Evolutionary conservation across 1,140 invertebrate genomes (phyloP).

Genomic region (Hydropsyche tenuis): DNA sequence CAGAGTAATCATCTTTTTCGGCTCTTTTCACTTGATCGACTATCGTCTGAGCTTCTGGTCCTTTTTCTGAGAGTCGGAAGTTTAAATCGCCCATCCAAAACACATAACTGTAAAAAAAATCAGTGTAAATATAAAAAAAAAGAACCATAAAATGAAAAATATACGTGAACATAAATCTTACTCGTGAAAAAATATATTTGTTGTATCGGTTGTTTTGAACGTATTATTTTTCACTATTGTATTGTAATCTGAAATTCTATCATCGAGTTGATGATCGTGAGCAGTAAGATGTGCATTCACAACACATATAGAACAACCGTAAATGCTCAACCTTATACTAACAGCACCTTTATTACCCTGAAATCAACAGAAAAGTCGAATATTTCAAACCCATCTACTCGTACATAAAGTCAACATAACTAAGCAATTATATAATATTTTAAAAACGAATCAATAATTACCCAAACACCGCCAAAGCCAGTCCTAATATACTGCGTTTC

Average conservation of each 20-base stretch:
- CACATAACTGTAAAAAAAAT: slow-evolving; percentile 74
- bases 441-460: slow-evolving; percentile 54
- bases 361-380: slow-evolving; percentile 51
- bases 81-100: slow-evolving; percentile 97
- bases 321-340: slow-evolving; percentile 82
- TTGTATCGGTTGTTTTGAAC: slow-evolving; percentile 75
- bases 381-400: background rate
- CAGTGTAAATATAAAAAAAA: background rate
- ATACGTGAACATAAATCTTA: slow-evolving; percentile 59
- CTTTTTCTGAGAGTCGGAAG: slow-evolving; percentile 78
- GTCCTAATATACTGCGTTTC: slow-evolving; percentile 86
- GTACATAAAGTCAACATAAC: background rate
- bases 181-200: slow-evolving; percentile 90
- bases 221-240: slow-evolving; percentile 76
- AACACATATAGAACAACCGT: slow-evolving; percentile 85
- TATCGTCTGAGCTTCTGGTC: slow-evolving; percentile 70
- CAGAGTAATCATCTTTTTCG: slow-evolving; percentile 68
- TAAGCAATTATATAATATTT: background rate
- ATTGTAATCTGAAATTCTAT: slow-evolving; percentile 86
- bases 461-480: slow-evolving; percentile 88
- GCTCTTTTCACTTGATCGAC: slow-evolving; percentile 66
- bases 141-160: background rate
- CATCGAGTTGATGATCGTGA: slow-evolving; percentile 80
- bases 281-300: slow-evolving; percentile 90
- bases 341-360: slow-evolving; percentile 95